Base-by-base conservation (phyloP, 2,888 invertebrate species). In the Lycocerus yunnanus region DNA sequence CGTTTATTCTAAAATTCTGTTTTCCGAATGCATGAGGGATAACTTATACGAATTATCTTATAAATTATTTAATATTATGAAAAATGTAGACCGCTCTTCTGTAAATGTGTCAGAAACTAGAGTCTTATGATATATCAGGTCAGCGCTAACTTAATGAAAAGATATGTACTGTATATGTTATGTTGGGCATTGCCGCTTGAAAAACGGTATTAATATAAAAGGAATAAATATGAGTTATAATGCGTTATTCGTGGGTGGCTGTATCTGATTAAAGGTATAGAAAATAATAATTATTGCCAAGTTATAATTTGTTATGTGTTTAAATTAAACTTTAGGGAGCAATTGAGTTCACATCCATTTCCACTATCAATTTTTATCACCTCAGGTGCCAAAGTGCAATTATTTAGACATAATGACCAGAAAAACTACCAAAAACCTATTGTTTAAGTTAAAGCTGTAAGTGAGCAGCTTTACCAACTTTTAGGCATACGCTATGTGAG, bases 81-180 rank as follows among this genome's bases (percentile, higher is more conserved):
- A 73, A 67, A 58, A 71, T 68, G 69, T 63, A 63, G 61, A 71
- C 85, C 84, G 84, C 84, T 84, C 80, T 75, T 70, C 70, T 77
- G 76, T 74, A 77, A 82, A 73, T 71, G 76, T 81, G 84, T 72
- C 70, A 78, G 74, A 78, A 78, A 83, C 83, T 84, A 83, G 70
- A 81, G 81, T 82, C 84, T 83, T 84, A 85, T 85, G 86, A 85
- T 85, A 85, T 85, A 86, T 85, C 85, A 82, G 83, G 71, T 79
- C 81, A 82, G 81, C 83, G 83, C 83, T 83, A 83, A 85, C 82
- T 85, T 86, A 86, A 86, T 86, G 86, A 86, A 86, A 86, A 86
- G 85, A 86, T 85, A 85, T 86, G 85, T 85, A 86, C 83, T 85
- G 83, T 86, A 84, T 85, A 84, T 82, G 83, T 84, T 84, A 83